These are phyloP conservation scores for Brachystomella parvula DNA, from an alignment of 1,140 invertebrate genomes.

Conservation along the genomic window DNA sequence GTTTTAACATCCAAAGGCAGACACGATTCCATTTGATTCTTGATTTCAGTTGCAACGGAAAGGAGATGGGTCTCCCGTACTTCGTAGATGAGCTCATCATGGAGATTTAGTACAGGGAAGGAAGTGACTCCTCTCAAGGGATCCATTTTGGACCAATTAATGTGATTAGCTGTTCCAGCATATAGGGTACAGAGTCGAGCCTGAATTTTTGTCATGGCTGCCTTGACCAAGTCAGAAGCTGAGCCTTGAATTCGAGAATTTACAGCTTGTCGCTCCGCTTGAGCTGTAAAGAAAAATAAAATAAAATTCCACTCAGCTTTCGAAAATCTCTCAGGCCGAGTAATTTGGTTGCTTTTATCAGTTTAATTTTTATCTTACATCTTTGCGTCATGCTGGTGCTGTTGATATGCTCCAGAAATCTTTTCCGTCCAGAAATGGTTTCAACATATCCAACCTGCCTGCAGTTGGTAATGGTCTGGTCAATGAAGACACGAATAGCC, in stretches of 20 bases:
- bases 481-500: slow-evolving; percentile 56
- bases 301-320: background rate
- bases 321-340: background rate
- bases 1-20: slow-evolving; percentile 63
- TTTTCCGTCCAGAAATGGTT: slow-evolving; percentile 68
- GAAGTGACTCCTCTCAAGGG: slow-evolving; percentile 43
- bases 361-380: slow-evolving; percentile 42
- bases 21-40: slow-evolving; percentile 64
- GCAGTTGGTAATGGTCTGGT: slow-evolving; percentile 59
- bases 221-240: slow-evolving; percentile 88
- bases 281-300: slow-evolving; percentile 47
- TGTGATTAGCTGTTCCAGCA: slow-evolving; percentile 18
- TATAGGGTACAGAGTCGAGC: slow-evolving; percentile 45
- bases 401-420: slow-evolving; percentile 70
- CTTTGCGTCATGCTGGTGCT: slow-evolving; percentile 52
- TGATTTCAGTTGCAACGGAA: slow-evolving; percentile 46
- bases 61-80: slow-evolving; percentile 53
- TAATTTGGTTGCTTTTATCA: background rate
- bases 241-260: slow-evolving; percentile 94
- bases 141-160: slow-evolving; percentile 41
- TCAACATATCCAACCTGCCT: slow-evolving; percentile 66
- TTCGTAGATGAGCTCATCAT: slow-evolving; percentile 92
- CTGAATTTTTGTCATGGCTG: slow-evolving; percentile 74
- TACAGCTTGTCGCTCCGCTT: slow-evolving; percentile 90
- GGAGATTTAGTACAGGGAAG: slow-evolving; percentile 66